Conservation (phyloP, 2,797 vertebrate species). For the Cryptoprocta ferox region DNA sequence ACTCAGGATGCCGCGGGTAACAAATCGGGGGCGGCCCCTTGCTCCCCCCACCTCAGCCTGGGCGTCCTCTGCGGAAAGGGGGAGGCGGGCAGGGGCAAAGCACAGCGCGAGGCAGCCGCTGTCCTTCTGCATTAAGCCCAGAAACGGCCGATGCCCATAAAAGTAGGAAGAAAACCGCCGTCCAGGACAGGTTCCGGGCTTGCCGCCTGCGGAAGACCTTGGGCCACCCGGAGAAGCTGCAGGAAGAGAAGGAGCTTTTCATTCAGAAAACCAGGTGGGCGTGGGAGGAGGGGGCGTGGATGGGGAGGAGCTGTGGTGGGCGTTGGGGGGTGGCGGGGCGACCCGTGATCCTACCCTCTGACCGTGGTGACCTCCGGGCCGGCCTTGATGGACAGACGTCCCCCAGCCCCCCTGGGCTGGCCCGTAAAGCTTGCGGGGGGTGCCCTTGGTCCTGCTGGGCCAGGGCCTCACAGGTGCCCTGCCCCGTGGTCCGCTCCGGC, state of each 20-base stretch:
- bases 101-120: too few relatives aligned
- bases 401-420: background rate
- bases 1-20: conserved; percentile 76
- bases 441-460: background rate
- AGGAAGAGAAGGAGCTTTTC: conserved; percentile 87
- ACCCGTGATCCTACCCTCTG: background rate
- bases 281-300: too few relatives aligned
- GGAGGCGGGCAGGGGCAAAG: background rate
- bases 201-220: conserved; percentile 87
- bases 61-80: background rate
- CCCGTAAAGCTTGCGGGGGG: background rate
- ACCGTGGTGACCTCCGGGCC: fast-evolving
- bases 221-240: conserved; percentile 85
- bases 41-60: background rate
- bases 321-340: background rate
- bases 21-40: background rate
- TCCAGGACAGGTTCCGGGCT: conserved; percentile 80
- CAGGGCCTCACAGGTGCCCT: background rate
- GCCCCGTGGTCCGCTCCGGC: too few relatives aligned
- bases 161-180: conserved; percentile 54
- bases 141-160: background rate
- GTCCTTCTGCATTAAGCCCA: conserved; percentile 79
- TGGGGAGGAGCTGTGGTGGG: background rate
- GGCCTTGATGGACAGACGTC: background rate
- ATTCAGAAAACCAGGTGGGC: conserved; percentile 89